Evolutionary conservation across 2,113 vertebrate genomes (phyloP), one percentile per base, ranked within the genome.

Genomic region (Lepus timidus): DNA sequence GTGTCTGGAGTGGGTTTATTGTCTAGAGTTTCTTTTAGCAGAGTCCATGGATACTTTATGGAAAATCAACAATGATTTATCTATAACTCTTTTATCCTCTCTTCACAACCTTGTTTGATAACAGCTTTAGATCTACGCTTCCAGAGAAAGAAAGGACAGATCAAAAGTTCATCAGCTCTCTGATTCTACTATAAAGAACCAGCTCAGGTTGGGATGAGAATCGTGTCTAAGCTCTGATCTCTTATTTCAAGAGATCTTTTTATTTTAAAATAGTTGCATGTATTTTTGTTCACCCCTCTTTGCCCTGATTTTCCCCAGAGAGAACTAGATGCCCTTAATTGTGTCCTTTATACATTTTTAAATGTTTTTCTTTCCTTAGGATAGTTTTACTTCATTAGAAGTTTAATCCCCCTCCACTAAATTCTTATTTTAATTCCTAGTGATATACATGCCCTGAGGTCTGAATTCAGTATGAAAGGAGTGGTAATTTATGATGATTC

Each of bases 161-260:
- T 95, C 90, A 96, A 96, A 96, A 96, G 90, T 92, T 94, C 93
- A 90, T 91, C 84, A 82, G 25, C 61, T 92, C 74, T 96, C 85
- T 97, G 96, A 94, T 95, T 95, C 55, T 87, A 49, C 39, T 87
- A 95, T 64, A 93, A 93, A 96, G 93, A 93, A 94, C 31, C 70
- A 68, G 82, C 85, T 95, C 71, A 68, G 88, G 31, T 55, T 90
- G 92, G 85, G 74, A 62, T 74, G 68, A n/a, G 58, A 94, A 88
- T 95, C 80, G 82, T 78, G n/a, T 67, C 51, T 67, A 81, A 87
- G 82, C 85, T 95, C 91, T 96, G 85, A 97, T 94, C 62, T 96
- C 74, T 88, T 95, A 64, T 94, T 94, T 93, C 52, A 93, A 93
- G 93, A 74, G 67, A 62, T 3, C 23, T 64, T 95, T 94, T 96